Evolutionary conservation across 2,888 invertebrate species (phyloP), one percentile per base, ranked within the genome.

Genomic region (Hirtodrosophila cameraria): DNA sequence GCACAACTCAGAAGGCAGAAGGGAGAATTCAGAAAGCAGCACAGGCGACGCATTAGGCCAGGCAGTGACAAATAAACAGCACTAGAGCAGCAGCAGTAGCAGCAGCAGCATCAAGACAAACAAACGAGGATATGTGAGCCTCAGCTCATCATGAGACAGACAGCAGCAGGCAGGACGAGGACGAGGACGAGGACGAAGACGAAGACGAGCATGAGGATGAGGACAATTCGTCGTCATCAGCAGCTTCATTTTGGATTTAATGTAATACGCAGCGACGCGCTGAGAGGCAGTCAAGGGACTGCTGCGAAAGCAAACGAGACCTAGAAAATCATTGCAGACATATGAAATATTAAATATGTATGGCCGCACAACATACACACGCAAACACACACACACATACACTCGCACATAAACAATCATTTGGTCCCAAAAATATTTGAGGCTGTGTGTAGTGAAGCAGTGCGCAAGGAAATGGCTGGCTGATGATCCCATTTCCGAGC

Each of bases 401-500:
- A 23, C 55, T 27, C 35, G 45, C 59, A 70, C 79, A 86, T 84
- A 86, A 86, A 81, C 75, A 86, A 86, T 81, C 85, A 85, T 81
- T 81, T 85, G 85, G 84, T 71, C 75, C 68, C 65, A 70, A 63
- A 46, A 50, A 73, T 80, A 64, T 64, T 58, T 72, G 54, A 61
- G 55, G 59, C 65, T 55, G 59, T 70, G 69, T 74, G 78, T 76
- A 84, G 75, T 88, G 72, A 82, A 87, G 86, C 86, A 76, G 71
- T 61, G 68, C 76, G 64, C 85, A 73, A 86, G 88, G 87, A 87
- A 87, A 88, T 86, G 84, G 86, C 86, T 81, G 86, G 88, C 88
- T 88, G 88, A 88, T 88, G 88, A 88, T 88, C 88, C 88, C 88
- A 88, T 88, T 88, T 88, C 88, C 88, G 88, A 88, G 79, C 79